Evolutionary conservation across 2,113 vertebrate genomes (phyloP), one percentile per base, ranked within the genome.

Genomic region (Ailurus styani): DNA sequence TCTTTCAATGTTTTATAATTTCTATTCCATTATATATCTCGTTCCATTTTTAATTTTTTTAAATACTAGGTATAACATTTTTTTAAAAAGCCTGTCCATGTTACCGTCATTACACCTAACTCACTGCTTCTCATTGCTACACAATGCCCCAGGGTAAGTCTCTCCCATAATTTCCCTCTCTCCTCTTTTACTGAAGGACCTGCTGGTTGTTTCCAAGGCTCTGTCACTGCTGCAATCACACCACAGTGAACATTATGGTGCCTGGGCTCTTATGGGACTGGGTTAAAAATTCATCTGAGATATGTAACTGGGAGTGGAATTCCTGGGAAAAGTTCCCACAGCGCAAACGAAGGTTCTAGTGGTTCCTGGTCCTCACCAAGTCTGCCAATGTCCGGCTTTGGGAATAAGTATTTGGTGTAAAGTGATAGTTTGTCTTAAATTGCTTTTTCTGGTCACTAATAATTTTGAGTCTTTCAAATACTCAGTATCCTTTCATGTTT

Each of bases 1-100:
- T 47, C 57, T 93, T 90, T 91, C 17, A 64, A 42, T 66, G 82
- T 72, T 66, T 81, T 52, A 37, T 66, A 66, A 93, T 78, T 90
- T 15, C 7, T 82, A 27, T n/a, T 83, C 70, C 27, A 75, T 45
- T 91, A 8, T 14, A 18, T 17, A 47, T 40, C 64, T 91, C 23
- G 37, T 25, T 27, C 37, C 66, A 17, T 45, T 73, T 87, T 54
- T 62, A 17, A 11, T 23, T 88, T 85, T 88, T 94, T 70, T n/a
- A 6, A 73, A 20, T 18, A n/a, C 6, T 47, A 75, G 50, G 40
- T 60, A n/a, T 37, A 90, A 40, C 7, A 50, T 72, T 75, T 50
- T 50, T 82, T 82, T 21, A n/a, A 52, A 57, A 82, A 20, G 9
- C 68, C 9, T 82, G 27, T 93, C 37, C 13, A 31, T 77, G 42